These are phyloP conservation scores for Xenops minutus DNA, from an alignment of 2,797 vertebrate species.

Conservation along the genomic window DNA sequence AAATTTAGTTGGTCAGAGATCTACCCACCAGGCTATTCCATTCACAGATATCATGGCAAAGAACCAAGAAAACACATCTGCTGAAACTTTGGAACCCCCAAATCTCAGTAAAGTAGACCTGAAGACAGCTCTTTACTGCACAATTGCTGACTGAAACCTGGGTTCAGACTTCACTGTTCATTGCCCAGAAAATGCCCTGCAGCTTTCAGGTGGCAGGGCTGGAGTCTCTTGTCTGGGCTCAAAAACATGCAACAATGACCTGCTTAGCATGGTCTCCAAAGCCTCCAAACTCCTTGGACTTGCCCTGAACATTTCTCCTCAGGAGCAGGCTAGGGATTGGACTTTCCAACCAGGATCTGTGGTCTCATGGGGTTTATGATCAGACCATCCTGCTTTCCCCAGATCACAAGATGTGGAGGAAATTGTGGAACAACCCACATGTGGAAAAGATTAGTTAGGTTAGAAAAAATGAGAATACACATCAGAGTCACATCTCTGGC, in stretches of 20 bases:
- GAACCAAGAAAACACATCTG: not conserved
- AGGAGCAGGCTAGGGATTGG: not conserved
- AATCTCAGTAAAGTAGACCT: not conserved
- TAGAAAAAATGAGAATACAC: not conserved
- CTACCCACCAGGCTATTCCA: not conserved
- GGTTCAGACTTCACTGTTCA: not conserved
- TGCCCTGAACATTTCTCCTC: not conserved
- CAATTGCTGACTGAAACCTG: not conserved
- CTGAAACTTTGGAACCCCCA: not conserved
- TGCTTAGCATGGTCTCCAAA: not conserved
- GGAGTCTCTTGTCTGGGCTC: not conserved
- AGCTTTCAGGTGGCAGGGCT: not conserved
- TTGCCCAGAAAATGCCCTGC: not conserved
- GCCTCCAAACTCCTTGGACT: not conserved
- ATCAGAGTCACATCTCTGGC: not conserved
- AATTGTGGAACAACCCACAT: not conserved
- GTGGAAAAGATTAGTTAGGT: not conserved
- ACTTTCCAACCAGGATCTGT: not conserved
- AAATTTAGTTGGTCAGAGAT: not conserved
- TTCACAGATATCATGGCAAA: not conserved
- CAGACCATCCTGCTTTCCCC: not conserved
- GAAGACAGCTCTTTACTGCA: not conserved
- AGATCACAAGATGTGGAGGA: not conserved
- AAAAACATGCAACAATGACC: rapidly evolving
- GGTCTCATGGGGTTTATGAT: not conserved